Evolutionary conservation across 2,888 invertebrate genomes (phyloP), one percentile per base, ranked within the genome.

Genomic region (Leucophora obtusa): DNA sequence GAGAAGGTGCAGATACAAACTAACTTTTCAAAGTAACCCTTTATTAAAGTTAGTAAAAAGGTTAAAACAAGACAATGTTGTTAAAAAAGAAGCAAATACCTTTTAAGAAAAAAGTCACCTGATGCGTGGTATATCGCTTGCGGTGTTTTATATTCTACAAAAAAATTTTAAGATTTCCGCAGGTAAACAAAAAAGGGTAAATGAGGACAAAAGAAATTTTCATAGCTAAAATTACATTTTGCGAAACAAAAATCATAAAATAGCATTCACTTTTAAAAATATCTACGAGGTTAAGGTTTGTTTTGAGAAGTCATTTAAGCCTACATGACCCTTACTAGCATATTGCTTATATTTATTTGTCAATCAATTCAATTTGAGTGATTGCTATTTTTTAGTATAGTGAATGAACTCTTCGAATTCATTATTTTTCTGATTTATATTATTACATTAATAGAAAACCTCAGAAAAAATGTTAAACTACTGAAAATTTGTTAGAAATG

Each of bases 41-140:
- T 78, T 72, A 60, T 56, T 54, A 54, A 60, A 76, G n/a, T 63
- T 58, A 65, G 38, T 65, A 51, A 51, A 54, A 50, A 14, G 24
- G 21, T 14, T 66, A 17, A 11, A 54, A 18, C 33, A 63, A 58
- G 8, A 21, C 18, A n/a, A 14, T 35, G 21, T 35, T 60, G 18
- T 28, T 24, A 53, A 17, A 50, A 62, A 33, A 70, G 28, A 47
- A 76, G 59, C 58, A 11, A 47, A 56, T n/a, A 50, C 38, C 15
- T 35, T 17, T 47, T 60, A 24, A 47, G n/a, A 14, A 33, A 53
- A 28, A 38, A 75, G 72, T 82, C 83, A 83, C 83, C 82, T 83
- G 82, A 79, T 82, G 82, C 77, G 79, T 47, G 14, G 24, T 62
- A 66, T 72, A 43, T 72, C 21, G 15, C 53, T 72, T 66, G 62